These are phyloP conservation scores for Acanthis flammea DNA, from an alignment of 2,797 vertebrate species.

Conservation along the genomic window DNA sequence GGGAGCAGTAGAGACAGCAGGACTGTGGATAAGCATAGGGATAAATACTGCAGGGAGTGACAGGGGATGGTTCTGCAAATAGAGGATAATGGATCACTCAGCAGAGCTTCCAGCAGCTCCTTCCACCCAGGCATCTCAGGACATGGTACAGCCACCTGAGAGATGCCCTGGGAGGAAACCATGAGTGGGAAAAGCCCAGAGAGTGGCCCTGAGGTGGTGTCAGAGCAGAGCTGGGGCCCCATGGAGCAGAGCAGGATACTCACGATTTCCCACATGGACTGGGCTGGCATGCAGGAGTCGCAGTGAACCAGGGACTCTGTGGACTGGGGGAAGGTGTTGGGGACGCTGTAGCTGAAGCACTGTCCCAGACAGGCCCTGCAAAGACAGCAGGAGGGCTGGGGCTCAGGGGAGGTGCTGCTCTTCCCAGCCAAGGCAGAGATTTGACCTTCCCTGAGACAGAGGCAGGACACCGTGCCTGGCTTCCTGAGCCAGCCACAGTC, in stretches of 20 bases:
- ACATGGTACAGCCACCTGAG: background rate
- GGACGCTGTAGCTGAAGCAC: conserved; percentile 99
- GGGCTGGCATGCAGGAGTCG: conserved; percentile 97
- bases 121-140: background rate
- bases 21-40: background rate
- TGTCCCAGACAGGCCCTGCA: conserved; percentile 93
- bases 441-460: background rate
- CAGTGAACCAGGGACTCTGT: conserved; percentile 97
- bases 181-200: background rate
- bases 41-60: background rate
- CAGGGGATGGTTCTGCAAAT: background rate
- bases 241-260: conserved; percentile 60
- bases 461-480: background rate
- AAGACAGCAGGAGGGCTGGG: background rate
- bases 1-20: background rate
- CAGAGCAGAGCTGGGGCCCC: background rate
- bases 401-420: background rate
- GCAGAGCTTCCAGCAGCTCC: background rate
- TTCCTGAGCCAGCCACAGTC: background rate
- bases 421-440: background rate
- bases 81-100: background rate
- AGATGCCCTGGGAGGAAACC: background rate
- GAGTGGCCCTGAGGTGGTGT: background rate
- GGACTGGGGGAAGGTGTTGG: conserved; percentile 98
- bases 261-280: conserved; percentile 98